These are phyloP conservation scores for Protophormia terraenovae DNA, from an alignment of 2,888 invertebrate genomes.

Conservation along the genomic window DNA sequence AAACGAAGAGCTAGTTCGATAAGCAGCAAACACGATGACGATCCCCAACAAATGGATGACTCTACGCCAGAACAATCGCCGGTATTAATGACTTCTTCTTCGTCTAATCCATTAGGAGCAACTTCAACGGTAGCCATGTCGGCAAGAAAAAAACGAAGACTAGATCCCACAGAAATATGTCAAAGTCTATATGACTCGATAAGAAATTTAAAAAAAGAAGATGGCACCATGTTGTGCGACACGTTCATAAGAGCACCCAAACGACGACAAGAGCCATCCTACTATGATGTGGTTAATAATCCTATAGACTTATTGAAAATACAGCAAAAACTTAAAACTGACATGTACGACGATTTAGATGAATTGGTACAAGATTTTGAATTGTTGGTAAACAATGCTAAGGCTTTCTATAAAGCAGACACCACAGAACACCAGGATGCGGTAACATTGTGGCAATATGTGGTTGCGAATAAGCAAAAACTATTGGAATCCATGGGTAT, in stretches of 20 bases:
- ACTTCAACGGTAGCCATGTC: constrained; percentile 76
- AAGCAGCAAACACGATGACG: constrained; percentile 88
- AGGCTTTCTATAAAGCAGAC: constrained; percentile 95
- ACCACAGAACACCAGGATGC: constrained; percentile 95
- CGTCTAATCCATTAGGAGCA: constrained; percentile 65
- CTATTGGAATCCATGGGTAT: constrained; percentile 78
- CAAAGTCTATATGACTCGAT: constrained; percentile 97
- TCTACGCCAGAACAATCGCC: constrained; percentile 81
- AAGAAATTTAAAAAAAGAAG: constrained; percentile 94
- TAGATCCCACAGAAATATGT: constrained; percentile 87
- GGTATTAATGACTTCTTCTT: constrained; percentile 70
- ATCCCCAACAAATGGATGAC: constrained; percentile 86
- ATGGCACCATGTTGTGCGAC: constrained; percentile 94
- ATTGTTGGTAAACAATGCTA: constrained; percentile 95
- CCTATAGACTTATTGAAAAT: constrained; percentile 97
- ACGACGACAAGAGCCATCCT: constrained; percentile 93
- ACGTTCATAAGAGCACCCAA: constrained; percentile 97
- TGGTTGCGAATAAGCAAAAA: constrained; percentile 82
- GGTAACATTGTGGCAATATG: constrained; percentile 91
- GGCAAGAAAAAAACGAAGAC: constrained; percentile 84
- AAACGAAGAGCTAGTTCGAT: constrained; percentile 92
- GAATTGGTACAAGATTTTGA: constrained; percentile 95
- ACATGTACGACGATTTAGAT: constrained; percentile 97
- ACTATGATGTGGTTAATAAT: constrained; percentile 95
- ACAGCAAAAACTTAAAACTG: constrained; percentile 97